Base-by-base conservation (phyloP, 2,797 vertebrate species). In the Malurus leucopterus region DNA sequence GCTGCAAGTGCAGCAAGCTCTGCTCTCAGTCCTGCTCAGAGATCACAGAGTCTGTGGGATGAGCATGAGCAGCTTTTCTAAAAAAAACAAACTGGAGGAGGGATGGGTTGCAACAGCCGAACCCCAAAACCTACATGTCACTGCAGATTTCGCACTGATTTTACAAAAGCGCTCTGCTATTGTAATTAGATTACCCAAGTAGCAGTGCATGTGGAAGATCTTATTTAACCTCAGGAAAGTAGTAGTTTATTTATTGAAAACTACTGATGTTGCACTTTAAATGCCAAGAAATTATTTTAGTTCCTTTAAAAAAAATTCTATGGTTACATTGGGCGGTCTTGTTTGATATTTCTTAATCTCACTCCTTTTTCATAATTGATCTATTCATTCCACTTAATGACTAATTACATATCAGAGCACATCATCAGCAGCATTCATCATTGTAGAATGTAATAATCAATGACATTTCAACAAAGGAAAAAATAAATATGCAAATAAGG, bases 401-500 rank as follows among this genome's bases (percentile, higher is more conserved):
- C 99, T 99, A 99, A 99, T 99, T 99, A 98, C 98, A 98, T 98
- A 99, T 99, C 98, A 98, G 98, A 98, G 98, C 98, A 97, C 98
- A 98, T 98, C 98, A 99, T 98, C 98, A 98, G 97, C 97, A 97
- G 97, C 98, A 99, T 99, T 99, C 98, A 99, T 99, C 99, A 99
- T 98, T 98, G 98, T 99, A 98, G 98, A 98, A 98, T 98, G 97
- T 99, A 99, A 99, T 99, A 99, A 99, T 99, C 99, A 99, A 99
- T 99, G 99, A 99, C 99, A 99, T 99, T 99, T 99, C 98, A 98
- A 99, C 99, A 99, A 99, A 99, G 98, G 98, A 98, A 99, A 98
- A 99, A 98, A 99, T 98, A 99, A 99, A 99, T 99, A 99, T 99
- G 99, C 99, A 99, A 99, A 99, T 99, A 98, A 98, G 98, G 97